phyloP scores from a whole-genome alignment of 2,888 invertebrate genomes.

The Mythimna lalbum region DNA sequence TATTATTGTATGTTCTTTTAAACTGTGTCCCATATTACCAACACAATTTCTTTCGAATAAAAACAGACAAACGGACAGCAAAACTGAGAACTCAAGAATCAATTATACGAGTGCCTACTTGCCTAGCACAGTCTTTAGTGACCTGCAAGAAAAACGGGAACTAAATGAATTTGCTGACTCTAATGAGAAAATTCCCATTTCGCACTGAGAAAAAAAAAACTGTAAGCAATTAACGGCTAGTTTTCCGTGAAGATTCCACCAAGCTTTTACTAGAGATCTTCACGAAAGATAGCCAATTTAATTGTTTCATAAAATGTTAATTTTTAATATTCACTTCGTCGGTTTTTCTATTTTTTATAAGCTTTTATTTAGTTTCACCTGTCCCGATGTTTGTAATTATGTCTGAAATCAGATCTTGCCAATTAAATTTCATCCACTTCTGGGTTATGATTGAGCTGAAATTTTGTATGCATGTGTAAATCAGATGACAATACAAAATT shows the following conservation, averaged over 20 bases:
- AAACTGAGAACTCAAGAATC: conserved; percentile 61
- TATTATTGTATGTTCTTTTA: conserved; percentile 8
- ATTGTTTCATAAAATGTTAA: conserved; percentile 20
- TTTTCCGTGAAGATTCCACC: conserved; percentile 55
- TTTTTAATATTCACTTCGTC: too few relatives aligned
- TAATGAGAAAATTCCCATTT: conserved; percentile 85
- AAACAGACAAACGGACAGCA: not conserved
- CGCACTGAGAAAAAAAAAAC: conserved; percentile 72
- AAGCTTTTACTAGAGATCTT: conserved; percentile 38
- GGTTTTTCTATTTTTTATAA: too few relatives aligned
- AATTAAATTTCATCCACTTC: too few relatives aligned
- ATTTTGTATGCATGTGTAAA: too few relatives aligned
- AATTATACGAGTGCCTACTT: conserved; percentile 67
- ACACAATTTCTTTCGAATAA: not conserved
- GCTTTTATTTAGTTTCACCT: too few relatives aligned
- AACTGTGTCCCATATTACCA: not conserved
- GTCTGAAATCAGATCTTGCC: too few relatives aligned
- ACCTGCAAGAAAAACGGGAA: conserved; percentile 67
- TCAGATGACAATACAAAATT: too few relatives aligned
- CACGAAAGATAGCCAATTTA: conserved; percentile 1
- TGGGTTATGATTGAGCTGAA: too few relatives aligned
- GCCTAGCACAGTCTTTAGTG: conserved; percentile 56
- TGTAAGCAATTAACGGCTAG: conserved; percentile 74
- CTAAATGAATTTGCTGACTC: conserved; percentile 82
- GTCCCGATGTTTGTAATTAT: too few relatives aligned